These are phyloP conservation scores for Sigmodon hispidus DNA, from an alignment of 2,113 vertebrate genomes.

Conservation along the genomic window DNA sequence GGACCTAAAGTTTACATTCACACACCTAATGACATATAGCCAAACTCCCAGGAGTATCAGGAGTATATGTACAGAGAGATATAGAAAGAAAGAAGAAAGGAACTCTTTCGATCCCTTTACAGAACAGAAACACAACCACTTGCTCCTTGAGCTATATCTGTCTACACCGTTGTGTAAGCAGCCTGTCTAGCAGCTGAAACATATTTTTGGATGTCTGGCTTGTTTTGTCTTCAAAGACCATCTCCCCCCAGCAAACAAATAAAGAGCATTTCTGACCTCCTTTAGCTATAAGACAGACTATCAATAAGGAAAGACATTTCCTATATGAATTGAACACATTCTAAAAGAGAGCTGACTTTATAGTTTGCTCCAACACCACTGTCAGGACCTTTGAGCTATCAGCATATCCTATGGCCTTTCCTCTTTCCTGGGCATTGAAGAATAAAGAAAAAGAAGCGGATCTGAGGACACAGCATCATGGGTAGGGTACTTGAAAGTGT, in stretches of 20 bases:
- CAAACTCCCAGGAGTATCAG: not conserved
- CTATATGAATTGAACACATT: not conserved
- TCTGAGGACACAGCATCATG: not conserved
- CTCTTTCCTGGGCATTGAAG: not conserved
- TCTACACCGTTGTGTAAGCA: not conserved
- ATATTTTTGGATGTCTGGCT: not conserved
- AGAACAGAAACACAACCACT: not conserved
- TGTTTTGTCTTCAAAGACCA: not conserved
- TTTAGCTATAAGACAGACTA: not conserved
- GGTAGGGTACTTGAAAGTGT: not conserved
- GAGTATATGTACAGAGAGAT: not conserved
- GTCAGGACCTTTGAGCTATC: not conserved
- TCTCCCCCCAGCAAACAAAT: not conserved
- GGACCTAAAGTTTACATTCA: conserved; percentile 40
- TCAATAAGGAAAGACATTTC: not conserved
- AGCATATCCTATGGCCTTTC: not conserved
- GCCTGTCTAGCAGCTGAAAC: not conserved
- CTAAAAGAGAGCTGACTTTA: not conserved
- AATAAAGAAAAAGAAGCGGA: fast-evolving
- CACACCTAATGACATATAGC: not conserved
- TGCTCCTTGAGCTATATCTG: not conserved
- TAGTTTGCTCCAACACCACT: not conserved
- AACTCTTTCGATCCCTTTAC: not conserved
- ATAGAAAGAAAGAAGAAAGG: not conserved
- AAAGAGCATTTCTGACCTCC: not conserved